phyloP scores from a whole-genome alignment of 1,140 invertebrate genomes.

The Colletes gigas region DNA sequence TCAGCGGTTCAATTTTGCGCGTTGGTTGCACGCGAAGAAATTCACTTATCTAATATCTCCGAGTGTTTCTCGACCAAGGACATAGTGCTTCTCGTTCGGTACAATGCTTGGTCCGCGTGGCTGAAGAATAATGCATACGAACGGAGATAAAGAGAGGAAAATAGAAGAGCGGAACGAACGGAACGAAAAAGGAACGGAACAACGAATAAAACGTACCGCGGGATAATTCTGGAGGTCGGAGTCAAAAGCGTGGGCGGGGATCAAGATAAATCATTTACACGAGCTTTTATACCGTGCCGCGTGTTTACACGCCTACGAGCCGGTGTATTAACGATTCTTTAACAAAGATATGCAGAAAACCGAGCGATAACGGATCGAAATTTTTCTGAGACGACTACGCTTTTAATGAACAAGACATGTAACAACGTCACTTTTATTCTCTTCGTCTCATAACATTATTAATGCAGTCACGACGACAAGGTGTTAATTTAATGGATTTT shows the following conservation, averaged over 20 bases:
- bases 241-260: slow-evolving; percentile 58
- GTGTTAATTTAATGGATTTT: neutral
- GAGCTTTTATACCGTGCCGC: slow-evolving; percentile 49
- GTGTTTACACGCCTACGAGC: slow-evolving; percentile 59
- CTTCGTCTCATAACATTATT: neutral
- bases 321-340: slow-evolving; percentile 44
- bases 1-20: slow-evolving; percentile 24
- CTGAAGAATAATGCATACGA: slow-evolving; percentile 19
- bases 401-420: too few relatives aligned
- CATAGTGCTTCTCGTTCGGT: slow-evolving; percentile 11
- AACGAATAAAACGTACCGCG: slow-evolving; percentile 31
- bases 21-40: slow-evolving; percentile 10
- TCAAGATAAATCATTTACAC: slow-evolving; percentile 63
- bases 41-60: slow-evolving; percentile 30
- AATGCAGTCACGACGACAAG: neutral
- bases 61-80: neutral
- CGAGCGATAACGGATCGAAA: slow-evolving; percentile 15
- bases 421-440: neutral
- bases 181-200: neutral
- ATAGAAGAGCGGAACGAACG: neutral
- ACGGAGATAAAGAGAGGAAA: slow-evolving; percentile 24
- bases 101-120: neutral
- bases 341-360: slow-evolving; percentile 33
- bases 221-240: slow-evolving; percentile 55
- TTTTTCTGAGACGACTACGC: neutral